A percentile compares a stretch with the other conserved stretches of the same genome.
Conservation (phyloP, 2,888 invertebrate species). For the Epiblema foenella region DNA sequence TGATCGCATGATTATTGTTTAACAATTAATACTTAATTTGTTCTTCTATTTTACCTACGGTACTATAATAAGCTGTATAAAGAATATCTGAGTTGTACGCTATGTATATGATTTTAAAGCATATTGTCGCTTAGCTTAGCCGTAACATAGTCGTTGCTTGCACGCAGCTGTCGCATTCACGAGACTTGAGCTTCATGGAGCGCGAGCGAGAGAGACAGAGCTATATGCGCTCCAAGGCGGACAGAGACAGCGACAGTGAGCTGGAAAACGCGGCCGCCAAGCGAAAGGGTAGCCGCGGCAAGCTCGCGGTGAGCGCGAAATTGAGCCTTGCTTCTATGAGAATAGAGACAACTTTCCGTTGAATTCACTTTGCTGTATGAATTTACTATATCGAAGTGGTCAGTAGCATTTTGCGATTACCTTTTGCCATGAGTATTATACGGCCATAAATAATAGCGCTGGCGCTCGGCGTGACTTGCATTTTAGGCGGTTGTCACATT, state of each 20-base stretch:
- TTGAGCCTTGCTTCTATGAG: conserved; percentile 56
- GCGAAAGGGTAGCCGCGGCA: conserved; percentile 86
- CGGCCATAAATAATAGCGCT: background rate
- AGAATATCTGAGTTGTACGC: conserved; percentile 21
- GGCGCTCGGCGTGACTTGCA: background rate
- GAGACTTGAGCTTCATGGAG: conserved; percentile 81
- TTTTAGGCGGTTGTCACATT: too few relatives aligned
- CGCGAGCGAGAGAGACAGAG: conserved; percentile 81
- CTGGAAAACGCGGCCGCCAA: conserved; percentile 85
- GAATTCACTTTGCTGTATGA: conserved; percentile 5
- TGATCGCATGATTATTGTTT: conserved; percentile 44
- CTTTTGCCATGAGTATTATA: background rate
- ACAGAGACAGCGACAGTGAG: conserved; percentile 95
- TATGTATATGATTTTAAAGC: conserved; percentile 48
- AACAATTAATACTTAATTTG: conserved; percentile 48
- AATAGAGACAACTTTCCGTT: conserved; percentile 59
- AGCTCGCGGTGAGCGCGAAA: conserved; percentile 87
- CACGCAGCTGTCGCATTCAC: conserved; percentile 81
- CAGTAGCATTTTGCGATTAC: background rate
- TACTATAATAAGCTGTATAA: conserved; percentile 13
- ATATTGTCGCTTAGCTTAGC: conserved; percentile 42
- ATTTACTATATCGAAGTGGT: conserved; percentile 10
- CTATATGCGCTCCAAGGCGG: conserved; percentile 82
- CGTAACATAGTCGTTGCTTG: conserved; percentile 69
- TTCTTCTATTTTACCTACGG: conserved; percentile 46